These are phyloP conservation scores for Melinaea marsaeus DNA, from an alignment of 2,888 invertebrate species.

Conservation along the genomic window DNA sequence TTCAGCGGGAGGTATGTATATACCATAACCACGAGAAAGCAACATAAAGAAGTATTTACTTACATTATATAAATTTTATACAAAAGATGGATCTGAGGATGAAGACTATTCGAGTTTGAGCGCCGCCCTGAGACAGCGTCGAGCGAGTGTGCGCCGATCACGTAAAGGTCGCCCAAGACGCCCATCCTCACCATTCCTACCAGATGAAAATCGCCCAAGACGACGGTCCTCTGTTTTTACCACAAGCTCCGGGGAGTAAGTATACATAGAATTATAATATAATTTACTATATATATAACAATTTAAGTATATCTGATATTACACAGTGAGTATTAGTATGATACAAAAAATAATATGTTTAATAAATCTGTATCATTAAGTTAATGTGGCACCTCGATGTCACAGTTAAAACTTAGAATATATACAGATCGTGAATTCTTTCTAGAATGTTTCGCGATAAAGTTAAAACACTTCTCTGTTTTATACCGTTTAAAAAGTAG, in stretches of 20 bases:
- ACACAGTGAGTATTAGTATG: no score
- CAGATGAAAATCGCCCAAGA: conserved; percentile 60
- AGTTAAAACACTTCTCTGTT: not conserved
- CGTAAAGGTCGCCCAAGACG: conserved; percentile 81
- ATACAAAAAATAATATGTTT: no score
- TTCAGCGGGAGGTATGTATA: conserved; percentile 35
- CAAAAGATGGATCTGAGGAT: conserved; percentile 80
- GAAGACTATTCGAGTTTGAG: conserved; percentile 93
- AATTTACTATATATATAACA: not conserved
- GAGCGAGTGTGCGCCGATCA: conserved; percentile 85
- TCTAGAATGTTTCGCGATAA: not conserved
- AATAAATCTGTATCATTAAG: no score
- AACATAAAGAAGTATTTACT: not conserved
- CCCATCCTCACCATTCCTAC: conserved; percentile 76
- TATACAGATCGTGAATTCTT: not conserved
- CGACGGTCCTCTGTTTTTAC: conserved; percentile 82
- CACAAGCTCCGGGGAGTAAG: conserved; percentile 91
- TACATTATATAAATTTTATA: not conserved
- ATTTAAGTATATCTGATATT: no score
- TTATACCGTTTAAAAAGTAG: no score
- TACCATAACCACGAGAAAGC: not conserved
- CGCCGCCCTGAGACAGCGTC: conserved; percentile 86
- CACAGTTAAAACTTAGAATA: not conserved
- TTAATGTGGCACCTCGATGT: no score
- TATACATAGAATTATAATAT: conserved; percentile 27